Percentiles rank a stretch among this genome's conserved stretches.
Conservation (phyloP, 1,140 invertebrate species). For the Zaprionus tsacasi region DNA sequence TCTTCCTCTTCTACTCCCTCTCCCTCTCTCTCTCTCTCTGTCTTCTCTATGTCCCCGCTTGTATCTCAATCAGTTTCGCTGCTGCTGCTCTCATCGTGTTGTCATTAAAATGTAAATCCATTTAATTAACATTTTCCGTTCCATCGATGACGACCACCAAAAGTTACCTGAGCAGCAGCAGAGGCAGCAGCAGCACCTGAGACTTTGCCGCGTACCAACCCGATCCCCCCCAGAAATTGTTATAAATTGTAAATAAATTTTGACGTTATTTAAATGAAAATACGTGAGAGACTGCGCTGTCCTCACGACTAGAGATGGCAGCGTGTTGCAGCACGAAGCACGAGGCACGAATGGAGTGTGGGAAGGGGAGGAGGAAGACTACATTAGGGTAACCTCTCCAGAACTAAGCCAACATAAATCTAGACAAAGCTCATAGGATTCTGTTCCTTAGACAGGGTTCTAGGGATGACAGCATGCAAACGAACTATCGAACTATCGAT, state of each 20-base stretch:
- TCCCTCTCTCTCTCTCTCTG: conserved; percentile 19
- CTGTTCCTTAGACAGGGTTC: no score
- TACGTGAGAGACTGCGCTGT: conserved; percentile 48
- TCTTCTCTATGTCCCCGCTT: conserved; percentile 3
- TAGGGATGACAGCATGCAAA: no score
- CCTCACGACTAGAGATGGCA: background rate
- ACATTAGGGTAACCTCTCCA: no score
- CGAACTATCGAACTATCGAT: background rate
- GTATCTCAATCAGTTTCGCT: conserved; percentile 66
- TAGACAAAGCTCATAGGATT: no score
- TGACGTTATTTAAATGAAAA: conserved; percentile 53
- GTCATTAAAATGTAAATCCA: conserved; percentile 82
- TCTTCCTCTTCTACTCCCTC: no score
- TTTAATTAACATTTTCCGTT: conserved; percentile 77
- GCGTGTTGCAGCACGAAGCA: background rate
- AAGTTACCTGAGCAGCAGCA: conserved; percentile 53
- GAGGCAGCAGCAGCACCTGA: background rate
- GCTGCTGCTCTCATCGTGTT: conserved; percentile 65
- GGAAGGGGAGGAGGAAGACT: no score
- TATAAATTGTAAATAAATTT: conserved; percentile 80
- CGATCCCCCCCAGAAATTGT: conserved; percentile 55
- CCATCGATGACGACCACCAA: conserved; percentile 51
- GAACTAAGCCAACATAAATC: no score
- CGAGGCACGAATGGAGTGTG: background rate
- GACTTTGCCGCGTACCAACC: no score